These are phyloP conservation scores for Epinephelus moara DNA, from an alignment of 2,113 vertebrate species.

Conservation along the genomic window DNA sequence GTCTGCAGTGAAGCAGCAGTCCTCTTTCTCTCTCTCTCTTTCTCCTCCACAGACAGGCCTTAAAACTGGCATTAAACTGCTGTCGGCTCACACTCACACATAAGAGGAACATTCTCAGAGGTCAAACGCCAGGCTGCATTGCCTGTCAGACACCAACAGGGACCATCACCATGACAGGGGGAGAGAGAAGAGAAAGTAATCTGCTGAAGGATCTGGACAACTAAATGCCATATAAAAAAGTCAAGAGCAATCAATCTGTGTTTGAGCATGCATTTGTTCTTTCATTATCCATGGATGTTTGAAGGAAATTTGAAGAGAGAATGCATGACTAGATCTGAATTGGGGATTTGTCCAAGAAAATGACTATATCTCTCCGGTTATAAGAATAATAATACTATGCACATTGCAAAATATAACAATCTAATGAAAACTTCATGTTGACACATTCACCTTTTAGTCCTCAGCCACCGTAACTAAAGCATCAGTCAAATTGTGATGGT, in stretches of 20 bases:
- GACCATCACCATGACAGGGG: slow-evolving; percentile 49
- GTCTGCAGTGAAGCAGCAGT: slow-evolving; percentile 20
- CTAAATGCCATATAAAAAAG: slow-evolving; percentile 38
- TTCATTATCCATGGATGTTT: neutral
- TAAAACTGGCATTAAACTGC: slow-evolving; percentile 59
- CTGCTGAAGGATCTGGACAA: slow-evolving; percentile 25
- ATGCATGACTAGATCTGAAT: slow-evolving; percentile 12
- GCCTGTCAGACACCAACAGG: slow-evolving; percentile 58
- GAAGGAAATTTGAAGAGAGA: neutral
- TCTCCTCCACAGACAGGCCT: slow-evolving; percentile 38
- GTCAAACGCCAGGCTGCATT: slow-evolving; percentile 61
- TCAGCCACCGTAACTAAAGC: neutral
- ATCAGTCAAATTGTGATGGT: slow-evolving; percentile 17
- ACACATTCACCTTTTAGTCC: neutral
- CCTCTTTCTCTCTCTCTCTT: slow-evolving; percentile 3
- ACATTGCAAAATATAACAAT: slow-evolving; percentile 23
- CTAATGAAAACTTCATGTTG: neutral
- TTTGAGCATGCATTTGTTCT: slow-evolving; percentile 2
- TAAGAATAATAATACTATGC: neutral
- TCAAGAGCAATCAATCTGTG: slow-evolving; percentile 5
- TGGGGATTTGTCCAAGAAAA: neutral
- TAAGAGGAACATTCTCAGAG: slow-evolving; percentile 57
- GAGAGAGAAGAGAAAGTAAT: slow-evolving; percentile 44
- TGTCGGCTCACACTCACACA: slow-evolving; percentile 64
- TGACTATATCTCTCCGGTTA: neutral